Evolutionary conservation across 2,888 invertebrate genomes (phyloP).

Genomic region (Torymus aiolomorphi): DNA sequence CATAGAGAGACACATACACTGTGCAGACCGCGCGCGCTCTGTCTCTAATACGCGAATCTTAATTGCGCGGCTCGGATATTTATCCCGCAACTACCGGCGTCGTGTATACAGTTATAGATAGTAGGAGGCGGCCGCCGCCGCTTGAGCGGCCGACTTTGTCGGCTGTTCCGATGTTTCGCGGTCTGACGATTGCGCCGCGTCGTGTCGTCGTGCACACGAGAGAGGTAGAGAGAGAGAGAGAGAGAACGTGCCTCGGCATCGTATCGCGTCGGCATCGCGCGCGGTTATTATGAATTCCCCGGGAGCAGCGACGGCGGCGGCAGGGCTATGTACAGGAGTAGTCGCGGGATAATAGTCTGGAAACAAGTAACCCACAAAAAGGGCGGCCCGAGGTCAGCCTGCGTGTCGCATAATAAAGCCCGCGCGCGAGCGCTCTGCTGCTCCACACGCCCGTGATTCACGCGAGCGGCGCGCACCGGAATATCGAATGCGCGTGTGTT

Average conservation of each 20-base stretch:
- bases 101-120: too few species aligned
- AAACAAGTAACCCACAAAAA: conserved; percentile 16
- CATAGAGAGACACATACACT: too few species aligned
- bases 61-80: too few species aligned
- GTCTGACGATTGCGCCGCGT: too few species aligned
- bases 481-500: conserved; percentile 7
- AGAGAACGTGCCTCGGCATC: too few species aligned
- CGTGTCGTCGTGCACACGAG: neutral
- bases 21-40: too few species aligned
- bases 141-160: too few species aligned
- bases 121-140: too few species aligned
- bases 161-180: too few species aligned
- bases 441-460: conserved; percentile 20
- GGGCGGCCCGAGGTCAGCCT: conserved; percentile 35
- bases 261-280: too few species aligned
- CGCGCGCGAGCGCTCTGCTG: neutral
- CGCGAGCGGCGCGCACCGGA: conserved; percentile 29
- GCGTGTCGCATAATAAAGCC: conserved; percentile 43
- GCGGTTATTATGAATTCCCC: conserved; percentile 7
- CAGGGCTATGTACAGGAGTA: neutral
- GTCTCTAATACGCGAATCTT: too few species aligned
- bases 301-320: neutral
- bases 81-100: too few species aligned
- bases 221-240: neutral
- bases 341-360: conserved; percentile 33